Evolutionary conservation across 2,888 invertebrate genomes (phyloP).

Genomic region (Ophion slaviceki): DNA sequence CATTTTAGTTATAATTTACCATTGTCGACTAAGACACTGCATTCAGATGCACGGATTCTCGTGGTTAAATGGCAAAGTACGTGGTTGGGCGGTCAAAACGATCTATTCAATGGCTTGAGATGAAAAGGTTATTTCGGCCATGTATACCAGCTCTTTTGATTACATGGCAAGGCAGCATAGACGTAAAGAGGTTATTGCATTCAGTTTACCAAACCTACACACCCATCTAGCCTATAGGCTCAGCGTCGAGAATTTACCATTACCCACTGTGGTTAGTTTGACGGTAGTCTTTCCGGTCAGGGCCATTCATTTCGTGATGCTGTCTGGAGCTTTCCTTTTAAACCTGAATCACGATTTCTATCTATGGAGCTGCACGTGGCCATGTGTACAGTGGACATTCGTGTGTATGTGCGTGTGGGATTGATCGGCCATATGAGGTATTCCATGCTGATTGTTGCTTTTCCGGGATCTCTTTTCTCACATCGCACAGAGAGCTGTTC

Average conservation of each 20-base stretch:
- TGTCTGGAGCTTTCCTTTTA: constrained; percentile 5
- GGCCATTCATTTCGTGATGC: background rate
- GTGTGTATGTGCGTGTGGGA: background rate
- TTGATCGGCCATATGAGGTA: constrained; percentile 3
- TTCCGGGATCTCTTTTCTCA: background rate
- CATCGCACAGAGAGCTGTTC: background rate
- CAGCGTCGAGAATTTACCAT: background rate
- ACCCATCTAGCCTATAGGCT: background rate
- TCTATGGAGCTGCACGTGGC: background rate
- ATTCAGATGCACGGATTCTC: no score
- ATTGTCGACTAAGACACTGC: no score
- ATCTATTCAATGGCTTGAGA: no score
- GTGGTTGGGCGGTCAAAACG: no score
- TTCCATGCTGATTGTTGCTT: background rate
- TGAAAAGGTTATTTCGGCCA: no score
- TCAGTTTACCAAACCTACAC: background rate
- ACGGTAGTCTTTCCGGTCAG: background rate
- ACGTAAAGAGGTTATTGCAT: background rate
- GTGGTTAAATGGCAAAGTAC: no score
- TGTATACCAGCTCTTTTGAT: no score
- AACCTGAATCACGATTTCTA: background rate
- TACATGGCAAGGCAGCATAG: no score
- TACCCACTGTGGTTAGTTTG: constrained; percentile 13
- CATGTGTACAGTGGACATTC: background rate
- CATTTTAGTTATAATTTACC: no score